Percentiles rank a stretch among this genome's conserved stretches.
These are phyloP conservation scores for Bellardia bayeri DNA, from an alignment of 2,888 invertebrate species.

Conservation along the genomic window DNA sequence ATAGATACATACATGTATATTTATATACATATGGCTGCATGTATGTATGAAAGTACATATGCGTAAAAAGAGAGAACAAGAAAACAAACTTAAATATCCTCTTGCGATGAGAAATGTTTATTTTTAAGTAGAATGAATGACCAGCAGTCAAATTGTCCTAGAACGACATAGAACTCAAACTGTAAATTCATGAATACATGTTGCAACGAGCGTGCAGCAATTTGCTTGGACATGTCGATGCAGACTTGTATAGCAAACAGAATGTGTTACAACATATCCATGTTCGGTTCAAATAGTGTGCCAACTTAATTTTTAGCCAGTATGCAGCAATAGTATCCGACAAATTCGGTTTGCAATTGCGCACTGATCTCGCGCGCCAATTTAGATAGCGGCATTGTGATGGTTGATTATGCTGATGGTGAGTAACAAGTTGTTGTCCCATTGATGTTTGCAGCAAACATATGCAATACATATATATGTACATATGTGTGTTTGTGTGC, in stretches of 20 bases:
- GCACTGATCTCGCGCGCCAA: conserved; percentile 32
- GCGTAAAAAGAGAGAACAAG: not conserved
- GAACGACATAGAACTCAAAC: conserved; percentile 27
- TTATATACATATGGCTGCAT: not conserved
- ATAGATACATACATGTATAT: too few species aligned
- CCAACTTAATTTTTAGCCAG: not conserved
- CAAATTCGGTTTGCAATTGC: conserved; percentile 46
- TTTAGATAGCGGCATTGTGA: conserved; percentile 44
- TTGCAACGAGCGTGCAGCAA: not conserved
- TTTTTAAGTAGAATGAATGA: not conserved
- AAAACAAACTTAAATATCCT: not conserved
- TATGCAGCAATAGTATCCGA: not conserved
- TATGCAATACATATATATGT: not conserved
- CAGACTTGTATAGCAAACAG: conserved; percentile 22
- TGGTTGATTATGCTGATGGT: conserved; percentile 32
- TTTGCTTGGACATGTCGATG: not conserved
- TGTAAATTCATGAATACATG: not conserved
- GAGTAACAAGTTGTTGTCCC: conserved; percentile 74
- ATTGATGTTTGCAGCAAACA: conserved; percentile 47
- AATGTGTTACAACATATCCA: conserved; percentile 6
- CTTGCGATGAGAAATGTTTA: not conserved
- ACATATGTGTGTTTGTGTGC: not conserved
- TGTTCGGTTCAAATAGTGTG: not conserved
- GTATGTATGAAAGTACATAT: not conserved
- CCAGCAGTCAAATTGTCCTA: not conserved